phyloP scores from a whole-genome alignment of 2,888 invertebrate genomes.

The Hirudinaria manillensis region DNA sequence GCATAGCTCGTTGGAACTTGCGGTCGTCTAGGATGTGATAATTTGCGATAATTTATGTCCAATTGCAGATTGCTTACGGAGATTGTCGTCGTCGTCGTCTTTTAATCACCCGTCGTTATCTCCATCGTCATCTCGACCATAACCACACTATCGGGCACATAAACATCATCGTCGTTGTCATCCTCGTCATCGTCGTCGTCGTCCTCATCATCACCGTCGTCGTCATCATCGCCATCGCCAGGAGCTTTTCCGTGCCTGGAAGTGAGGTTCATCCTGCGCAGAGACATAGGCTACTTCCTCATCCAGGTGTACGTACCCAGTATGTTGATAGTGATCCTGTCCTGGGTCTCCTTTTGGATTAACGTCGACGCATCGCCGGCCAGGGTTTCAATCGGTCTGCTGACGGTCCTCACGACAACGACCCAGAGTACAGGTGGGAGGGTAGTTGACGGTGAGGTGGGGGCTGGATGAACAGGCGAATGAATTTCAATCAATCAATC shows the following conservation, averaged over 20 bases:
- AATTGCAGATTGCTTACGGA: not conserved
- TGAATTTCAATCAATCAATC: not conserved
- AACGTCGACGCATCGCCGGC: slow-evolving; percentile 67
- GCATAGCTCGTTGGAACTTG: too few species aligned
- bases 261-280: slow-evolving; percentile 37
- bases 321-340: slow-evolving; percentile 36
- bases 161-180: not conserved
- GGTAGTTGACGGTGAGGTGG: too few species aligned
- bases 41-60: too few species aligned
- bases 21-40: too few species aligned
- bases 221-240: slow-evolving; percentile 12
- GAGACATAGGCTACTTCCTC: slow-evolving; percentile 41
- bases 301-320: slow-evolving; percentile 41
- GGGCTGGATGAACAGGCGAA: not conserved
- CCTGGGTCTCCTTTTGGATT: slow-evolving; percentile 75
- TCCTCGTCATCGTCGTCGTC: not conserved
- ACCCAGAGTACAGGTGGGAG: slow-evolving; percentile 64
- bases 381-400: slow-evolving; percentile 70
- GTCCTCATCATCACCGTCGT: not conserved
- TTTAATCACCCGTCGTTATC: not conserved
- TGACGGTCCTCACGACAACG: slow-evolving; percentile 33
- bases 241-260: slow-evolving; percentile 39
- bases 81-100: not conserved
- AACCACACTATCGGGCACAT: not conserved
- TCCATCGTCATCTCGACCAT: not conserved